Evolutionary conservation across 2,888 invertebrate genomes (phyloP), one percentile per base, ranked within the genome.

Genomic region (Lasius platythorax): DNA sequence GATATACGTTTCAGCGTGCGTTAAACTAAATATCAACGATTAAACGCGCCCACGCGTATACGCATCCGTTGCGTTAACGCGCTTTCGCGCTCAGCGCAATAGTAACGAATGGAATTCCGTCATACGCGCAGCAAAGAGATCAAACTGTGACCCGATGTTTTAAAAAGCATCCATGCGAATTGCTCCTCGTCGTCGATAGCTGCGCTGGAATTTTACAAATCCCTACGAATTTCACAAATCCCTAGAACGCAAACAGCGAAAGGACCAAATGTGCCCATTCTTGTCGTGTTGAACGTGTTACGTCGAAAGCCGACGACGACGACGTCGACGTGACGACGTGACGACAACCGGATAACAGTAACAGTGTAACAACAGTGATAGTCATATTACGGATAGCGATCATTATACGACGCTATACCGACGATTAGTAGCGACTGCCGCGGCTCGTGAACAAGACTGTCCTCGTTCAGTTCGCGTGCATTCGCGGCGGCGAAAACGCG

Each of bases 271-370:
- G 23, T 56, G 58, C 33, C 30, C 58, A 23, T 11, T 15, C 28
- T 67, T 46, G 15, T 79, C n/a, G 40, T 46, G 15, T 79, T 15
- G 40, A 15, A 43, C 9, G 30, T 43, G 40, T 40, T 40, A 8
- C 18, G 40, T 43, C 43, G 33, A n/a, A 46, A 43, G 68, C 9
- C 30, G 33, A 40, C 56, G 40, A n/a, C 28, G 56, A 70, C 56
- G 40, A n/a, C 33, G 68, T 3, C 23, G 58, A 70, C 23, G 23
- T 23, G 56, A 70, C 56, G 40, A n/a, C 33, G 68, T 3, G 58
- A 70, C 9, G 50, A 66, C 53, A 50, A 66, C n/a, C n/a, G 33
- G 58, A 70, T 79, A 79, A 79, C 70, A 79, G 78, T 79, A 79
- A 79, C 72, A 70, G 15, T 30, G 46, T 58, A 43, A 46, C 33